Base-by-base conservation (phyloP, 2,888 invertebrate species). In the Amblyjoppa proteus region DNA sequence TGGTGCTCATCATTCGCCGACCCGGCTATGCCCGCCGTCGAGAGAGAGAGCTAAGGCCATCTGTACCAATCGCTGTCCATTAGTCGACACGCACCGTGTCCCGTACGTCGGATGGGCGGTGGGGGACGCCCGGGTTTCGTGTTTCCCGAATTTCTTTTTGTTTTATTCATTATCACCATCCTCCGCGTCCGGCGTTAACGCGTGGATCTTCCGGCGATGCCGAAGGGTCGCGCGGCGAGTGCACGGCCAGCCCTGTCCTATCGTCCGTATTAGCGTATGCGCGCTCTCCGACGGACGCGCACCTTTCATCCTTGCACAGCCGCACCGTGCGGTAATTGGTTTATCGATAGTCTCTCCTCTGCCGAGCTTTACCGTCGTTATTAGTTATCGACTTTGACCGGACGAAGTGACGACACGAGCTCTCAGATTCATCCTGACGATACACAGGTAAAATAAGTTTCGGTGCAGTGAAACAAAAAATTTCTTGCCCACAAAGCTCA, bases 1-100 rank as follows among this genome's bases (percentile, higher is more conserved):
- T 81, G 81, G 74, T 84, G 85, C 71, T 85, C 86, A 81, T 84
- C 75, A 77, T 75, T 79, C 56, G 76, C 81, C 31, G 41, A 41
- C 51, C 66, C 53, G 58, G 28, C 81, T 56, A 68, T 66, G 84
- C 53, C 68, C 73, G 69, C 51, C 86, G 88, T 87, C 76, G 85
- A 20, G 56, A 83, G 56, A 83, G 87, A 89, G 88, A 89, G 89
- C 90, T 91, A 91, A 92, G 91, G 91, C 91, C 92, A 91, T 92
- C 92, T 90, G 90, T 91, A 91, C 91, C 91, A 92, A 92, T 92
- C 91, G 92, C 88, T 88, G 91, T 91, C 91, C 90, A 92, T 92
- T 92, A 86, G 84, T 88, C 88, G 90, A 90, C 88, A 87, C 86
- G 87, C 79, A 82, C 58, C 68, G 38, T 49, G 56, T 69, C 80